Evolutionary conservation across 2,113 vertebrate species (phyloP).

Genomic region (Crotalus horridus): DNA sequence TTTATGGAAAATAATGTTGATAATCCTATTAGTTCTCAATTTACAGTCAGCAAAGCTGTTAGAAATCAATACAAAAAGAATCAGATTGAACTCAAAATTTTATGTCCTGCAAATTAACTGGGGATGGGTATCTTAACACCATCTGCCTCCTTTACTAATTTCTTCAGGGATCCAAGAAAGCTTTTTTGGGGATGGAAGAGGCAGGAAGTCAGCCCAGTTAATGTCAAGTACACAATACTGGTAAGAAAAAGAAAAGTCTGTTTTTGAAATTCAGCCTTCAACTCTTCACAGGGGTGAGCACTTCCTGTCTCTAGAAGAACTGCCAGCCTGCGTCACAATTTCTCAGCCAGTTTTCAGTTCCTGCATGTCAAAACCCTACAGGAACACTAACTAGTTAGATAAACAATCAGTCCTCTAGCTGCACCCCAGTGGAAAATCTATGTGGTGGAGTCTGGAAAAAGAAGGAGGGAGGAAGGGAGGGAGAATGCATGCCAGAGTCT

Average conservation of each 20-base stretch:
- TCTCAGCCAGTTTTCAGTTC: constrained; percentile 36
- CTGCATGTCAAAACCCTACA: constrained; percentile 44
- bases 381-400: constrained; percentile 54
- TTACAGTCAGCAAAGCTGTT: constrained; percentile 39
- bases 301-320: constrained; percentile 48
- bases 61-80: constrained; percentile 36
- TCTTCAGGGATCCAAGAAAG: constrained; percentile 49
- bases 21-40: constrained; percentile 48
- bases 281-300: constrained; percentile 38
- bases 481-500: constrained; percentile 28
- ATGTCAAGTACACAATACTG: background rate
- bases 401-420: constrained; percentile 55
- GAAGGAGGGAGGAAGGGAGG: background rate
- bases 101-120: constrained; percentile 19
- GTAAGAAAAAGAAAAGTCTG: constrained; percentile 25
- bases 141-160: constrained; percentile 61
- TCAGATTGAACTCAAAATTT: constrained; percentile 49
- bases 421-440: constrained; percentile 46
- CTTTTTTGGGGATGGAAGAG: constrained; percentile 50
- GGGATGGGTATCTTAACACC: constrained; percentile 38
- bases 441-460: constrained; percentile 58
- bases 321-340: constrained; percentile 31
- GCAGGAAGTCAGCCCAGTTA: constrained; percentile 42
- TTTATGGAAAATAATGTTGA: constrained; percentile 55
- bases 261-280: constrained; percentile 46